phyloP scores from a whole-genome alignment of 2,113 vertebrate genomes.

The Sylvia atricapilla region DNA sequence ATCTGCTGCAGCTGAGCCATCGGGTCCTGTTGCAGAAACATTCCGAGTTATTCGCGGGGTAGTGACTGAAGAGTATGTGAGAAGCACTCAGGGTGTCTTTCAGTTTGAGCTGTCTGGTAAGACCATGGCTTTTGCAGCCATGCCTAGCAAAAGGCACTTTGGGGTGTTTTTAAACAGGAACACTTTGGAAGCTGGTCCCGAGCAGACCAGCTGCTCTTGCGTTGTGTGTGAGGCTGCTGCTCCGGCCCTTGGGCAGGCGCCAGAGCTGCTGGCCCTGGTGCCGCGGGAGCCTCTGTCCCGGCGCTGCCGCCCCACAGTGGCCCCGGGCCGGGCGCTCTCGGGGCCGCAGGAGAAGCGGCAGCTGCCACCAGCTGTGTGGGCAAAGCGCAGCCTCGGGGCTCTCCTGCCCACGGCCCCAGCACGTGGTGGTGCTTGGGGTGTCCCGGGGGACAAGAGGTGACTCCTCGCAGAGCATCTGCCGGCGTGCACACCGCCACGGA shows the following conservation, averaged over 20 bases:
- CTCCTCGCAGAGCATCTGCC: fast-evolving
- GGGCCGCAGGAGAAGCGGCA: fast-evolving
- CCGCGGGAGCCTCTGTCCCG: fast-evolving
- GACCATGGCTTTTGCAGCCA: not conserved
- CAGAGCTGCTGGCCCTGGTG: not conserved
- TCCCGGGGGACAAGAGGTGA: fast-evolving
- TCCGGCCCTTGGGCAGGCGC: fast-evolving
- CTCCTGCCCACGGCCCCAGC: fast-evolving
- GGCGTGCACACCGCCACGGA: fast-evolving
- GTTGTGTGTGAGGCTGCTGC: fast-evolving
- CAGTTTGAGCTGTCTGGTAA: slow-evolving; percentile 84
- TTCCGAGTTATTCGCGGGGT: slow-evolving; percentile 79
- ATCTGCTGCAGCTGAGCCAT: not conserved
- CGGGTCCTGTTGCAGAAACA: slow-evolving; percentile 78
- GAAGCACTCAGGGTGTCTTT: slow-evolving; percentile 78
- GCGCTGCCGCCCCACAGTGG: fast-evolving
- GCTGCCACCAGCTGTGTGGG: not conserved
- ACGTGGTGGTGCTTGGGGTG: fast-evolving
- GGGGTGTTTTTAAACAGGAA: fast-evolving
- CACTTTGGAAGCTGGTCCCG: fast-evolving
- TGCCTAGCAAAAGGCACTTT: not conserved
- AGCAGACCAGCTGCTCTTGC: fast-evolving
- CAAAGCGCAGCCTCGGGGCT: not conserved
- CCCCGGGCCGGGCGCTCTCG: fast-evolving
- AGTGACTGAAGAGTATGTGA: slow-evolving; percentile 77